Base-by-base conservation (phyloP, 2,113 vertebrate species). In the Petrocephalus zakoni region DNA sequence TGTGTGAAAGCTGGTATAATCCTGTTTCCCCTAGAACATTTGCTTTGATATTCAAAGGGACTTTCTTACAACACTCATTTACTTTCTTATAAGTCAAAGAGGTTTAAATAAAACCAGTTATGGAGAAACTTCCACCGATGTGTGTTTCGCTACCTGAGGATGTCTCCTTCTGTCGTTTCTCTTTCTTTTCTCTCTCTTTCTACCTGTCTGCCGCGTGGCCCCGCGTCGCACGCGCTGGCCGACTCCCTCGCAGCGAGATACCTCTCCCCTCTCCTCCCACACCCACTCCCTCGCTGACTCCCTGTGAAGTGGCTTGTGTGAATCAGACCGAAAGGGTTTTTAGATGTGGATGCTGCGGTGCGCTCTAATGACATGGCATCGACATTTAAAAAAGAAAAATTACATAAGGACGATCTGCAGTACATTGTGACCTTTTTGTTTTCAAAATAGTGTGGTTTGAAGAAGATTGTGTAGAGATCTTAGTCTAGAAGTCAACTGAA, bases 241-340 rank as follows among this genome's bases (percentile, higher is more conserved):
- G 1, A n/a, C 19, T 51, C 64, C 47, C 49, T 34, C 15, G 2
- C 72, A 19, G 72, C 0, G 29, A 34, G 87, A 42, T 81, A 22
- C 13, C 29, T 51, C 49, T 9, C 58, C 13, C 49, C 15, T 13
- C 49, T 56, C 87, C 46, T 47, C 47, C 47, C 11, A 68, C 87
- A 5, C 25, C 64, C 8, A 34, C 87, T 9, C 34, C n/a, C n/a
- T 19, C 68, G 7, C 68, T 22, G 8, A 11, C 37, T 56, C 25
- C 68, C 29, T 88, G 72, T 88, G 51, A 88, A 88, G 72, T 88
- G 87, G 87, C n/a, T 46, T 53, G 9, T 37, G 49, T 88, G 68
- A 78, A 34, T 78, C 68, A 88, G n/a, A 53, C 85, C 6, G 29
- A 34, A 42, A 55, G 49, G 21, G 34, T 17, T 49, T 37, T 88